These are phyloP conservation scores for Anoura caudifer DNA, from an alignment of 2,113 vertebrate species.

Conservation along the genomic window DNA sequence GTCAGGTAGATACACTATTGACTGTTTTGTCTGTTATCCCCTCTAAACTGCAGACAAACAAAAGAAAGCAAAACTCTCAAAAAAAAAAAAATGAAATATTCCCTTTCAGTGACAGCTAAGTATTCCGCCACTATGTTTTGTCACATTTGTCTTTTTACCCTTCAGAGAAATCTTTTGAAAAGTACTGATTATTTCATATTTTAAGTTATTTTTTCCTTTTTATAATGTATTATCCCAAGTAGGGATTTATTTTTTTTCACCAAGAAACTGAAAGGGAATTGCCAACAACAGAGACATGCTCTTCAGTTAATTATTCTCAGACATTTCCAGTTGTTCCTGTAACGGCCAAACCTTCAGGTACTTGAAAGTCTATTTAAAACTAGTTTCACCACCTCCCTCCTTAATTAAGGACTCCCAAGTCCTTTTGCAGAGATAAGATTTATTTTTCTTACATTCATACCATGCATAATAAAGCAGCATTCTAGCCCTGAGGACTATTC, in stretches of 20 bases:
- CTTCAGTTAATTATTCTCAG: neutral
- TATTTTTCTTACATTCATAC: constrained; percentile 18
- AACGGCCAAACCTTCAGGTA: neutral
- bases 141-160: neutral
- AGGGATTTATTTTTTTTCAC: neutral
- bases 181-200: neutral
- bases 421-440: neutral
- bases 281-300: rapidly evolving
- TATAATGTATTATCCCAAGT: neutral
- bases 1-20: rapidly evolving
- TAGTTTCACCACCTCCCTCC: neutral
- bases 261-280: neutral
- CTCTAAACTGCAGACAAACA: neutral
- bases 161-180: neutral
- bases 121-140: neutral
- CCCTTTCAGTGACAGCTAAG: neutral
- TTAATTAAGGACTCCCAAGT: neutral
- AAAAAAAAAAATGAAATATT: neutral
- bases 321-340: neutral
- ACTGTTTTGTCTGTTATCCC: rapidly evolving
- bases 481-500: neutral
- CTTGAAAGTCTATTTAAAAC: neutral
- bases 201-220: neutral
- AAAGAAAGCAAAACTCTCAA: neutral
- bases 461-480: neutral